These are phyloP conservation scores for Exocentrus adspersus DNA, from an alignment of 2,888 invertebrate genomes.

Conservation along the genomic window DNA sequence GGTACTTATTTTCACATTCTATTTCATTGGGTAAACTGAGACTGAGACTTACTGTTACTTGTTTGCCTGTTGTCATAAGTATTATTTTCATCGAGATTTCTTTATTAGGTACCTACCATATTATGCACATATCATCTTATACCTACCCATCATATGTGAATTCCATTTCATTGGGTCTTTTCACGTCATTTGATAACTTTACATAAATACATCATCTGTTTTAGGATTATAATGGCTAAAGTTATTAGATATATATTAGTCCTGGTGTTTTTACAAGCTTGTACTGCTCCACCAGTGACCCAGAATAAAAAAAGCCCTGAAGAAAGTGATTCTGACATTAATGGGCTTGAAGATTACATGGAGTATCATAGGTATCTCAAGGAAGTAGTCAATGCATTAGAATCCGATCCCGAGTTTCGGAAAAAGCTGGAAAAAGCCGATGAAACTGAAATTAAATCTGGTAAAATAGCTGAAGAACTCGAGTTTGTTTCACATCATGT, in stretches of 20 bases:
- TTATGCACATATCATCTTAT: too few species aligned
- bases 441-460: slow-evolving; percentile 85
- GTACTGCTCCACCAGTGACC: slow-evolving; percentile 65
- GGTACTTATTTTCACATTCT: too few species aligned
- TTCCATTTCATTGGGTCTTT: too few species aligned
- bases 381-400: slow-evolving; percentile 89
- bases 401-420: slow-evolving; percentile 87
- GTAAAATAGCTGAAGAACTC: slow-evolving; percentile 90
- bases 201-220: too few species aligned
- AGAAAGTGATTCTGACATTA: slow-evolving; percentile 52
- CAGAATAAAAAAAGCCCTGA: slow-evolving; percentile 54
- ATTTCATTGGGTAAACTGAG: too few species aligned
- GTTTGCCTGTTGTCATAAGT: too few species aligned
- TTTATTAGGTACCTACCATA: too few species aligned
- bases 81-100: too few species aligned
- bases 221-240: not conserved
- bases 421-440: slow-evolving; percentile 83
- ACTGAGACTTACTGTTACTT: too few species aligned
- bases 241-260: not conserved
- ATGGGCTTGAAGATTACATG: slow-evolving; percentile 66
- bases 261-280: slow-evolving; percentile 51
- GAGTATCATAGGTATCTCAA: slow-evolving; percentile 90
- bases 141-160: too few species aligned
- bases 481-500: slow-evolving; percentile 91
- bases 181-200: too few species aligned